Evolutionary conservation across 2,113 vertebrate genomes (phyloP).

Genomic region (Choloepus hoffmanni): DNA sequence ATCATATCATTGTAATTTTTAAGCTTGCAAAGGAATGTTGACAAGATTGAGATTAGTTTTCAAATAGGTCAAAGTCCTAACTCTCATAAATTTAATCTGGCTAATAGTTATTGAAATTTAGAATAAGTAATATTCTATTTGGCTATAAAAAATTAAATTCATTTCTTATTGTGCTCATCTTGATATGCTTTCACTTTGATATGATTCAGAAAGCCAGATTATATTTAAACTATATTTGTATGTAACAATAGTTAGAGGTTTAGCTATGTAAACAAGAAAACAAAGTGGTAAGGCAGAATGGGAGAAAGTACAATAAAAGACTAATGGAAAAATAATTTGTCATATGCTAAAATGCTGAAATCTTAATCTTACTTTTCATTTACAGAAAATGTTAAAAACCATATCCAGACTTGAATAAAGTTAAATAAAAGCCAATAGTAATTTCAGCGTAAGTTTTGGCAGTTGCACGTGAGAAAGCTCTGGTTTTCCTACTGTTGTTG

Average conservation of each 20-base stretch:
- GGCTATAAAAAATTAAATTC: neutral
- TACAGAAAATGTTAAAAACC: constrained; percentile 47
- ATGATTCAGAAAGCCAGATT: neutral
- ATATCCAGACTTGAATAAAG: constrained; percentile 64
- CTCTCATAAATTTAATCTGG: neutral
- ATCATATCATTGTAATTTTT: neutral
- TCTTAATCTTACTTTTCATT: constrained; percentile 51
- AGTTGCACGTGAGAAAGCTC: constrained; percentile 71
- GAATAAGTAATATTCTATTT: neutral
- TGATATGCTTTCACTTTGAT: neutral
- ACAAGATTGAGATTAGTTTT: constrained; percentile 15
- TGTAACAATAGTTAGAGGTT: neutral
- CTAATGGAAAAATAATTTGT: constrained; percentile 5
- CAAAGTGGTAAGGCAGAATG: neutral
- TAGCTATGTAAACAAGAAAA: neutral
- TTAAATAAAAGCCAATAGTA: constrained; percentile 72
- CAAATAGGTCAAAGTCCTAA: neutral
- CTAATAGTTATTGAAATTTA: neutral
- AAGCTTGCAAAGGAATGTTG: neutral
- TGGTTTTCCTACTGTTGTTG: constrained; percentile 77
- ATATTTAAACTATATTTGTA: neutral
- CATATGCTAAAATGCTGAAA: neutral
- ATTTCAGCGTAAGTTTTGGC: constrained; percentile 75
- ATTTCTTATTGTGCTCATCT: neutral
- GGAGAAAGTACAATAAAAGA: constrained; percentile 39